A percentile compares a stretch with the other conserved stretches of the same genome.
phyloP scores from a whole-genome alignment of 2,113 vertebrate genomes.

The Bubo blakistoni region DNA sequence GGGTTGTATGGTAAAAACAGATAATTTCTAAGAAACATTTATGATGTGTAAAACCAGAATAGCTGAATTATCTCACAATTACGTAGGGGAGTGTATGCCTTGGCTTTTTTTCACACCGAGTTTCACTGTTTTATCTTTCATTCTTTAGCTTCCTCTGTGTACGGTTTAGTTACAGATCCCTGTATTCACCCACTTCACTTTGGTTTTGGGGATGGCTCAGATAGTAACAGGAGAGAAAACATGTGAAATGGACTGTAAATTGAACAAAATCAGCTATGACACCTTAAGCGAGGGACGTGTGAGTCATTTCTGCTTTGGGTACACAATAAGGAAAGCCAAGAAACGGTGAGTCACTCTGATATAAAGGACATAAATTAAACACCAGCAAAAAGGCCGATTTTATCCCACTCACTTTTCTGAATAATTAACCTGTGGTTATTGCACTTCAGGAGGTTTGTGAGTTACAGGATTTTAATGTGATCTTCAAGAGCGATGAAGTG shows the following conservation, averaged over 20 bases:
- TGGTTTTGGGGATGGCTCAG: background rate
- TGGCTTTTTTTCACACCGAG: background rate
- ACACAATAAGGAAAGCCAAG: background rate
- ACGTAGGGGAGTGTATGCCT: background rate
- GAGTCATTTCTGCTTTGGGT: background rate
- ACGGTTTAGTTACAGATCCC: background rate
- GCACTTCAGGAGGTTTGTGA: background rate
- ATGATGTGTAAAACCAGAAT: fast-evolving
- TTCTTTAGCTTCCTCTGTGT: background rate
- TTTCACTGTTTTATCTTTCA: background rate
- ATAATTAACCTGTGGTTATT: background rate
- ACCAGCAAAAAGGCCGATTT: fast-evolving
- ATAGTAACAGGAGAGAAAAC: background rate
- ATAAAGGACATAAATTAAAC: background rate
- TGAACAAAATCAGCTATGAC: background rate
- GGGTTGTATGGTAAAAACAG: background rate
- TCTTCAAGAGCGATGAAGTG: background rate
- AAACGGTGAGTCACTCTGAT: background rate
- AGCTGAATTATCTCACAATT: background rate
- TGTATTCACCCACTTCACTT: background rate
- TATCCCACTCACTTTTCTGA: background rate
- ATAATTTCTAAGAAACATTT: background rate
- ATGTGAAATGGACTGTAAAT: background rate
- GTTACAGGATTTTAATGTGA: background rate
- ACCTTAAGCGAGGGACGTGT: fast-evolving